Evolutionary conservation across 2,888 invertebrate species (phyloP), one percentile per base, ranked within the genome.

Genomic region (Harpagoxenus sublaevis): DNA sequence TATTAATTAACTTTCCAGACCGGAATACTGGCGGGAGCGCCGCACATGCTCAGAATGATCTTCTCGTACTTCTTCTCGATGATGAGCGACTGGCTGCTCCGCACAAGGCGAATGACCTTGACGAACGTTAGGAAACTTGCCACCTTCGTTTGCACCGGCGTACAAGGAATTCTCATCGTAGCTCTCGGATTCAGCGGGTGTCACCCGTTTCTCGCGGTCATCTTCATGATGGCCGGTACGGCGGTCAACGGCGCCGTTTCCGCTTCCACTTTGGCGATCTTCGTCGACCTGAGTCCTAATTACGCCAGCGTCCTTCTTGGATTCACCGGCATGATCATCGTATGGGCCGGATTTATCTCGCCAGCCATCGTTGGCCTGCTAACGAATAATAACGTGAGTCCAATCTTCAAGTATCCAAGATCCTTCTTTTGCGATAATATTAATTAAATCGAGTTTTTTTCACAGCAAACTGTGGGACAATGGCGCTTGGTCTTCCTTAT

Each of bases 231-330:
- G 55, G 87, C 96, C n/a, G 97, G 97, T 0, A 96, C 96, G 1
- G 96, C 96, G 60, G 95, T 96, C 9, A 97, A 97, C 91, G 97
- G 97, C 0, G 96, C 97, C 0, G 96, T 97, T 2, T 97, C 97
- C 0, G 96, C 97, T 0, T 97, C 97, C 0, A 96, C 97, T 1
- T 94, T 97, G 51, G 96, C 97, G 3, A 96, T 96, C 77, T 96
- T 97, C 83, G 97, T 97, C 10, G 97, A 97, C 90, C 95, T 97
- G 71, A 96, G 97, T 83, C 97, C 97, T 0, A 97, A 97, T 93
- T 96, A 96, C 90, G 96, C 96, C 12, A 96, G 96, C 87, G 95
- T 97, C 45, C 95, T 96, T 2, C 95, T 97, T 70, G 97, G 97
- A 0, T 95, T 97, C n/a, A 95, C 96, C 66, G 96, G 97, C 78